Conservation (phyloP, 2,113 vertebrate genomes). For the Taxidea taxus region DNA sequence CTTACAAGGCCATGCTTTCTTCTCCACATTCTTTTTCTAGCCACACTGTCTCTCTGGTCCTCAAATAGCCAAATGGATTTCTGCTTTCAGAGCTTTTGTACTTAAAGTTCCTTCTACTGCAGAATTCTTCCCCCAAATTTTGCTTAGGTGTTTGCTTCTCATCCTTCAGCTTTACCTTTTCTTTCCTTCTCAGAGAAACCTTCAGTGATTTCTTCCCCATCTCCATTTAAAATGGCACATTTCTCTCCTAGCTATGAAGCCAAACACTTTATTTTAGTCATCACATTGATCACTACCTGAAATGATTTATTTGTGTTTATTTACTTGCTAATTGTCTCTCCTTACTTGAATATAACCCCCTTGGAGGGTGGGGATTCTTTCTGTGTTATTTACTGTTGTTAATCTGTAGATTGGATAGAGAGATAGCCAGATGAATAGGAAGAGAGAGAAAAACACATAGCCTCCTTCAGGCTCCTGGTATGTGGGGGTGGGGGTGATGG, state of each 20-base stretch:
- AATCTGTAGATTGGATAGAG: background rate
- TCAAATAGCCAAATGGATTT: background rate
- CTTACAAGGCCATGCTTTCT: background rate
- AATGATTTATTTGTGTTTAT: background rate
- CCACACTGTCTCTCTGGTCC: background rate
- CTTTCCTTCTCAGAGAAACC: background rate
- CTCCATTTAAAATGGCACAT: background rate
- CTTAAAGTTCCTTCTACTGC: background rate
- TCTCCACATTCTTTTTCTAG: background rate
- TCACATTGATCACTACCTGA: background rate
- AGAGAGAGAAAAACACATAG: background rate
- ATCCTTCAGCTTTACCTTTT: background rate
- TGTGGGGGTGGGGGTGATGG: background rate
- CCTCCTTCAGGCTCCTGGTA: background rate
- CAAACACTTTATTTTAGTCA: background rate
- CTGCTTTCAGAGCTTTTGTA: background rate
- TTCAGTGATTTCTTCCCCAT: background rate
- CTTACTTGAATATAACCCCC: background rate
- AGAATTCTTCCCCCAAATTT: background rate
- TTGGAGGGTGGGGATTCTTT: background rate
- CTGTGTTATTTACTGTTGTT: conserved; percentile 20
- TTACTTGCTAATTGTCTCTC: background rate
- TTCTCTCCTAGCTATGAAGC: background rate
- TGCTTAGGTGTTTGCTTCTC: background rate
- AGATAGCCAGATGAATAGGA: background rate